Conservation (phyloP, 1,140 invertebrate species). For the Drosophila baimaii region DNA sequence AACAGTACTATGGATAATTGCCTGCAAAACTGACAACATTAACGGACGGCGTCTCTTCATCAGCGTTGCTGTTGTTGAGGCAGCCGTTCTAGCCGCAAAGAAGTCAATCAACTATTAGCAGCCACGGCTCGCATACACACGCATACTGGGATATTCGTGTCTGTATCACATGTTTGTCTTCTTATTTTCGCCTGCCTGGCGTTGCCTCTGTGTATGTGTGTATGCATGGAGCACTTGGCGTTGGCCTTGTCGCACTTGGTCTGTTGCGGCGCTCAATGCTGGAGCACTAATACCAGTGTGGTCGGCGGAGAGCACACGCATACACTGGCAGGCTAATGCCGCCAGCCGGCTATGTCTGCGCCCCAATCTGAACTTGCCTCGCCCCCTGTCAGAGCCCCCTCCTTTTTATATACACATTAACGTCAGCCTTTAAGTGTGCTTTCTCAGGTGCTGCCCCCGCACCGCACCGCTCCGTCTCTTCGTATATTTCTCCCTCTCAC, state of each 20-base stretch:
- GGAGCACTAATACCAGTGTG: slow-evolving; percentile 63
- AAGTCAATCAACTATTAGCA: slow-evolving; percentile 82
- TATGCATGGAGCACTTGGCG: slow-evolving; percentile 69
- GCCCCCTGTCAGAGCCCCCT: neutral
- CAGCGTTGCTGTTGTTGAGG: neutral
- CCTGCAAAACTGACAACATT: slow-evolving; percentile 60
- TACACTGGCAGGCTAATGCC: slow-evolving; percentile 20
- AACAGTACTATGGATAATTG: slow-evolving; percentile 50
- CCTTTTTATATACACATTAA: slow-evolving; percentile 55
- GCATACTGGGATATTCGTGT: slow-evolving; percentile 58
- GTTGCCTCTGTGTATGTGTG: slow-evolving; percentile 45
- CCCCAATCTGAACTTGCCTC: slow-evolving; percentile 54
- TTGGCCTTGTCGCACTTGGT: slow-evolving; percentile 82
- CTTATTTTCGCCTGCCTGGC: slow-evolving; percentile 78
- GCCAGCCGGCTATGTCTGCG: slow-evolving; percentile 73
- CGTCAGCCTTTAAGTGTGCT: slow-evolving; percentile 76
- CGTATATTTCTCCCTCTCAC: slow-evolving; percentile 5
- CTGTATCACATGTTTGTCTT: slow-evolving; percentile 84
- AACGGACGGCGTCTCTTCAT: slow-evolving; percentile 24
- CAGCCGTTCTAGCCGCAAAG: slow-evolving; percentile 49
- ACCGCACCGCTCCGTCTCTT: neutral
- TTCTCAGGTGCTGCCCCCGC: slow-evolving; percentile 70
- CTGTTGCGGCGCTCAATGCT: slow-evolving; percentile 59
- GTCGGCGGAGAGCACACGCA: slow-evolving; percentile 18
- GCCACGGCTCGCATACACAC: slow-evolving; percentile 46